Conservation (phyloP, 2,888 invertebrate genomes). For the Eutolmus rufibarbis region DNA sequence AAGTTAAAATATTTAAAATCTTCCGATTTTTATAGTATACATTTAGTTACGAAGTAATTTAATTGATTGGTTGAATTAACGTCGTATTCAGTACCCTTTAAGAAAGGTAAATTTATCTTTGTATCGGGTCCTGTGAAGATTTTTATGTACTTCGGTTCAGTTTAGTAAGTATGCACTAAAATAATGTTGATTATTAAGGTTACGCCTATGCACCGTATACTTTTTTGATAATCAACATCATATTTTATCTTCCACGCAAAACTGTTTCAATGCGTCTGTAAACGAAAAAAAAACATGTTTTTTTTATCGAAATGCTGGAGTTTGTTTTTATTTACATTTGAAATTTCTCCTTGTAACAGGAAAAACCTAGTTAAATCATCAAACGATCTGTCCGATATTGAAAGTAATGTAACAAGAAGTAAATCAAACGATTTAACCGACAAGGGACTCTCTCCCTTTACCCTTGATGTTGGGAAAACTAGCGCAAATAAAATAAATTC, state of each 20-base stretch:
- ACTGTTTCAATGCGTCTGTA: constrained; percentile 19
- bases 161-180: background rate
- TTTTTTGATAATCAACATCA: background rate
- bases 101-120: background rate
- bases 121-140: background rate
- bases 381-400: constrained; percentile 22
- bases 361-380: constrained; percentile 19
- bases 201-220: background rate
- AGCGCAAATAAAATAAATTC: constrained; percentile 73
- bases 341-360: constrained; percentile 51
- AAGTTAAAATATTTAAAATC: background rate
- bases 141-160: background rate
- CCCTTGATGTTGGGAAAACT: constrained; percentile 56
- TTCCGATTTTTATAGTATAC: background rate
- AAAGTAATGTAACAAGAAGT: constrained; percentile 68
- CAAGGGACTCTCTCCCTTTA: constrained; percentile 65
- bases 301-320: constrained; percentile 46
- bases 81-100: background rate
- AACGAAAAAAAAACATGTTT: background rate
- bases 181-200: background rate
- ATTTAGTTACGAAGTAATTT: background rate
- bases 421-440: constrained; percentile 71
- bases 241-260: background rate
- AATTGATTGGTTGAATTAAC: background rate
- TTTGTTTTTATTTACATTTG: constrained; percentile 37